Evolutionary conservation across 2,797 vertebrate genomes (phyloP).

Genomic region (Gastrophryne carolinensis): DNA sequence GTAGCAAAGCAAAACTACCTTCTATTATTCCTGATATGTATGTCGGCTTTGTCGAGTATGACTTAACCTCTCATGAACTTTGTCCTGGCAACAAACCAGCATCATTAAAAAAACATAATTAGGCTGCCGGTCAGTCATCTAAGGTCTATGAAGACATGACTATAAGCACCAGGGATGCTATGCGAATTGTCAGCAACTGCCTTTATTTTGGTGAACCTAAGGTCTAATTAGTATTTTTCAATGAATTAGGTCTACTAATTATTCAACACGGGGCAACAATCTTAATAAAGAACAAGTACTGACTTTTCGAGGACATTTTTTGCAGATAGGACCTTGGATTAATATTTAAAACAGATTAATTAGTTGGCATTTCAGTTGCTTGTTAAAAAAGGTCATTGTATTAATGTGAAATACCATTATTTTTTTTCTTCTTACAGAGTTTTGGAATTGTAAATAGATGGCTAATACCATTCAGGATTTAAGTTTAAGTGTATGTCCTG

Average conservation of each 20-base stretch:
- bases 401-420: conserved; percentile 11
- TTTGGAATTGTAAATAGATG: conserved; percentile 4
- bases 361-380: conserved; percentile 27
- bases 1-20: conserved; percentile 1
- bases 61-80: conserved; percentile 22
- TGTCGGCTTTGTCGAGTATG: conserved; percentile 26
- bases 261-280: conserved; percentile 12
- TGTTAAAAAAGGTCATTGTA: conserved; percentile 35
- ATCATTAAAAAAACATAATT: conserved; percentile 40
- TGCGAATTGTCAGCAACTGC: conserved; percentile 6
- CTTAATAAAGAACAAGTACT: conserved; percentile 20
- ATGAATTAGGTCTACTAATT: conserved; percentile 16
- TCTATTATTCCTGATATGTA: conserved; percentile 25
- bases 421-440: neutral
- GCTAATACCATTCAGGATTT: neutral
- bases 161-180: conserved; percentile 14
- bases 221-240: conserved; percentile 35
- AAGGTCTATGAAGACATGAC: conserved; percentile 16
- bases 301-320: conserved; percentile 30
- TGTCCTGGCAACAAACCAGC: conserved; percentile 5
- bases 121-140: conserved; percentile 6
- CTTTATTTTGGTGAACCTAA: conserved; percentile 20
- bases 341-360: conserved; percentile 35
- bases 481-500: too few relatives aligned
- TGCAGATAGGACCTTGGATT: conserved; percentile 22